Conservation (phyloP, 1,140 invertebrate species). For the Elysia chlorotica region DNA sequence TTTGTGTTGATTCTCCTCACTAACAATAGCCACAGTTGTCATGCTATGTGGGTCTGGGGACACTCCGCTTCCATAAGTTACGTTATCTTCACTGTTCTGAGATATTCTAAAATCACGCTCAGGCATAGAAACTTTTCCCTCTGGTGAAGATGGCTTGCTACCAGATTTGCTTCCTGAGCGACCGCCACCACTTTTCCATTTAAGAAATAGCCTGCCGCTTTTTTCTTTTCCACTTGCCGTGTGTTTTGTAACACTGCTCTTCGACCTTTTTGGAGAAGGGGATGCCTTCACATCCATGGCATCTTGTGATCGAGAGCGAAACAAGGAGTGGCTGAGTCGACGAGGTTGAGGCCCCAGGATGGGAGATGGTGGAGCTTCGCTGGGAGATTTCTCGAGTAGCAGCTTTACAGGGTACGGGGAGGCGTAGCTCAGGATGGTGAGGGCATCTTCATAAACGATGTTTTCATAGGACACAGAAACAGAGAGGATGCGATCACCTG, state of each 20-base stretch:
- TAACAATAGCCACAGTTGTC: no score
- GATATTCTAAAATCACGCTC: no score
- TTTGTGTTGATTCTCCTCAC: not conserved
- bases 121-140: not conserved
- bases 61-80: no score
- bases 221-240: slow-evolving; percentile 42
- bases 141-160: not conserved
- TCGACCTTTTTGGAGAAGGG: slow-evolving; percentile 15
- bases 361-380: not conserved
- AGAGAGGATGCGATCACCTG: slow-evolving; percentile 85
- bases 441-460: slow-evolving; percentile 88
- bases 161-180: not conserved
- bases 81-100: no score
- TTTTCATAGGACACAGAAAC: slow-evolving; percentile 85
- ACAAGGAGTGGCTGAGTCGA: slow-evolving; percentile 68
- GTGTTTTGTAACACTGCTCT: slow-evolving; percentile 37
- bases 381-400: slow-evolving; percentile 41
- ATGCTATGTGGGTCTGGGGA: no score
- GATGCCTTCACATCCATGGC: slow-evolving; percentile 64
- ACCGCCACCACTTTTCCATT: slow-evolving; percentile 2
- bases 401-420: slow-evolving; percentile 83
- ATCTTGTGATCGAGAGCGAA: slow-evolving; percentile 73
- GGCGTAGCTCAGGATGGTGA: slow-evolving; percentile 86
- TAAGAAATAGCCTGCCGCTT: slow-evolving; percentile 19
- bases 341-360: not conserved